Evolutionary conservation across 1,140 invertebrate species (phyloP), one percentile per base, ranked within the genome.

Genomic region (Psilanteris sp.): DNA sequence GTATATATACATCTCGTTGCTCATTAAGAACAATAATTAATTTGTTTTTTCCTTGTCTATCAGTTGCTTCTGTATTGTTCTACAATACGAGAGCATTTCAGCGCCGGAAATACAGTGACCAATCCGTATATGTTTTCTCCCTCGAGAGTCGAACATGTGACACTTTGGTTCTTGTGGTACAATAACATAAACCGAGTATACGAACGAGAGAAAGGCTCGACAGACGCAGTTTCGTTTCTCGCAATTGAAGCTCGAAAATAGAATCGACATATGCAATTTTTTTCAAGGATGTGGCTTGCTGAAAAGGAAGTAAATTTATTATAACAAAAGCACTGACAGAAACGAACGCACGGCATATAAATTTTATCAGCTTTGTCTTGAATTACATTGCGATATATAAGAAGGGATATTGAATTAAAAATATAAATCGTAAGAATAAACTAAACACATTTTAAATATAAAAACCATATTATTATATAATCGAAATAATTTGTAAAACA

Each of bases 81-180:
- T 37, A 20, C 22, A 50, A 9, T 31, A 14, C 24, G 20, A 0
- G 18, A 37, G 32, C n/a, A 13, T 52, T 64, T 64, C 14, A 31
- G 11, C 57, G 15, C 24, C 61, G 61, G 61, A 66, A 66, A 48
- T 66, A 29, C 61, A 54, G 46, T 66, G 48, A 66, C 61, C 61
- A 66, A 54, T 37, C 43, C 15, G 44, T 36, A 26, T n/a, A n/a
- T 43, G 59, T 22, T 32, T 7, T 64, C 36, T 64, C 59, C 24
- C 13, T 34, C 34, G 13, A 39, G 13, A 39, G 9, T 43, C 14
- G 37, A 37, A 44, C 29, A 44, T 54, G 48, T 36, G 48, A 66
- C 48, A 66, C 61, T 54, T 27, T 11, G 48, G 18, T 54, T 66
- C 61, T 66, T 39, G 61, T 66, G 61, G 14, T 31, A 54, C 54